Base-by-base conservation (phyloP, 2,113 vertebrate genomes). In the Balaenoptera acutorostrata region DNA sequence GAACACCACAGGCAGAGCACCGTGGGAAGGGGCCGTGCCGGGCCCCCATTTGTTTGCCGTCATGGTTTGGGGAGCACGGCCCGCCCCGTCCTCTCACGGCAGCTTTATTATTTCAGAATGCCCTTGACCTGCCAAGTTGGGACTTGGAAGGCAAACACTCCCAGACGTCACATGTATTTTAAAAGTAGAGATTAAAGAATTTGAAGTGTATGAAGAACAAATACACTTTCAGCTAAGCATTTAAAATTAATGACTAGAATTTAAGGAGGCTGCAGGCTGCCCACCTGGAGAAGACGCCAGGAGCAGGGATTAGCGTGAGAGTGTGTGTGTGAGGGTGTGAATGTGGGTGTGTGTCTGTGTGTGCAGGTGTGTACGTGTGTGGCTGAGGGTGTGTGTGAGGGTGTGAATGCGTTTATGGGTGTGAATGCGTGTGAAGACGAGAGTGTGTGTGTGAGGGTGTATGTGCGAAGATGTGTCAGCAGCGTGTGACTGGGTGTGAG, bases 21-120 rank as follows among this genome's bases (percentile, higher is more conserved):
- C 80, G 71, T 84, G 95, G 94, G 49, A 83, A 64, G 92, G 89
- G 88, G 88, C 97, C 21, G 77, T 93, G 97, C 97, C 84, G 25
- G 55, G 94, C 74, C 21, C 95, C 71, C 77, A 96, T 97, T 88
- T 98, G 98, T 98, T 98, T 95, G 75, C 87, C n/a, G 55, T 88
- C 97, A 96, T 1, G 96, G 94, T 95, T 97, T 83, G 88, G 89
- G 96, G 96, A 90, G 93, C 95, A 17, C 18, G 0, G 14, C 80
- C 96, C 27, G 5, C 36, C 81, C 86, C 55, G 72, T 66, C 80
- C 57, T 61, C 33, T 68, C 86, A 52, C 63, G 15, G 83, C 0
- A 2, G 78, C 90, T 97, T 88, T 91, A 46, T 96, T 96, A 55
- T 72, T 78, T 1, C 0, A 9, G 93, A 33, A 82, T 31, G 93